Evolutionary conservation across 2,797 vertebrate species (phyloP).

Genomic region (Tragopan temminckii): DNA sequence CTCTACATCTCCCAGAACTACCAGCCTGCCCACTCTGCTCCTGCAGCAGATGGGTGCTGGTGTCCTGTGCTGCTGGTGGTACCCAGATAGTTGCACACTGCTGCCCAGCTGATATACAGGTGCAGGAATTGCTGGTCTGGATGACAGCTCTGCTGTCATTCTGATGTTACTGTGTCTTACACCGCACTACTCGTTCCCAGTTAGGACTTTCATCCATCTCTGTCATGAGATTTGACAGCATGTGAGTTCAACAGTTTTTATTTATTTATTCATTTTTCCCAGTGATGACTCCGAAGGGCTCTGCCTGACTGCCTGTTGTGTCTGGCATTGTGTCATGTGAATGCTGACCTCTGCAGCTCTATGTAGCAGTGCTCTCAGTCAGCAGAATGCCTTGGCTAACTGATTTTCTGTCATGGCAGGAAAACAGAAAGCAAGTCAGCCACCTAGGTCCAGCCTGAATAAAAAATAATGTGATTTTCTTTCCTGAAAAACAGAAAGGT

Average conservation of each 20-base stretch:
- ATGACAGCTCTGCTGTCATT: not conserved
- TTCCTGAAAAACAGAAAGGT: not conserved
- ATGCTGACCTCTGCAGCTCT: not conserved
- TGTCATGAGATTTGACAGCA: not conserved
- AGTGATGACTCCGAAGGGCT: not conserved
- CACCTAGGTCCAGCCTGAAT: not conserved
- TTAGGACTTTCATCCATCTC: not conserved
- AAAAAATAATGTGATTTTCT: not conserved
- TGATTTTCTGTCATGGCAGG: not conserved
- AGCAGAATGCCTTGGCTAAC: not conserved
- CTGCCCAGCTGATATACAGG: accelerated
- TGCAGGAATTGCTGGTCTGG: not conserved
- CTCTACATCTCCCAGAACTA: not conserved
- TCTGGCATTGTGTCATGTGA: not conserved
- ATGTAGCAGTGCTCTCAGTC: not conserved
- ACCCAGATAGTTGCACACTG: not conserved
- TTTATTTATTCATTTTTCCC: not conserved
- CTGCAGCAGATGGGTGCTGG: not conserved
- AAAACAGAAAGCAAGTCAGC: not conserved
- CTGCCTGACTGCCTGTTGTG: not conserved
- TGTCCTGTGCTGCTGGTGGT: not conserved
- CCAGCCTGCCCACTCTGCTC: not conserved
- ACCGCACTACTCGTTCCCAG: accelerated
- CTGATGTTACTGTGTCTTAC: not conserved
- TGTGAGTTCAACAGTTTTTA: accelerated